Conservation (phyloP, 1,140 invertebrate species). For the Caenorhabditis tropicalis region DNA sequence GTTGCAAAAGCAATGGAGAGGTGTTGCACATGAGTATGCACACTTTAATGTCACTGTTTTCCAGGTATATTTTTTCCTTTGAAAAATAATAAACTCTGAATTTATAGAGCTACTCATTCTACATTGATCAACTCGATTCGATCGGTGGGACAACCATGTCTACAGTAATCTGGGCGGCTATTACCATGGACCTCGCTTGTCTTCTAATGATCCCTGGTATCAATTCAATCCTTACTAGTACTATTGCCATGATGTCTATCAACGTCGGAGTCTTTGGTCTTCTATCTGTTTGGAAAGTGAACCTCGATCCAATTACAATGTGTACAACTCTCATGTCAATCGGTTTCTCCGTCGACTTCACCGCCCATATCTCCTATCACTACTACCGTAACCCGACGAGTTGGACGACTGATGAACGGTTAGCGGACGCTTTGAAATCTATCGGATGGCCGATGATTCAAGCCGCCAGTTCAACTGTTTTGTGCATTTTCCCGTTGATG, state of each 20-base stretch:
- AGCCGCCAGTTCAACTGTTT: conserved; percentile 86
- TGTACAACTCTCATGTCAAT: conserved; percentile 58
- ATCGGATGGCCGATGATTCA: conserved; percentile 91
- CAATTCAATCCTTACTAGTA: conserved; percentile 50
- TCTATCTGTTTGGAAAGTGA: conserved; percentile 55
- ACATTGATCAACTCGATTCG: conserved; percentile 59
- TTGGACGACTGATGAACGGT: conserved; percentile 54
- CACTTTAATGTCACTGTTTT: conserved; percentile 58
- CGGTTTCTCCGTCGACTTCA: conserved; percentile 60
- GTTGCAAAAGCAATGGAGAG: conserved; percentile 58
- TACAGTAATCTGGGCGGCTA: conserved; percentile 55
- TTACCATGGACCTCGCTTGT: conserved; percentile 59
- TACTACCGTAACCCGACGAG: conserved; percentile 56
- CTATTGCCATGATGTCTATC: conserved; percentile 58
- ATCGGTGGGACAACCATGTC: conserved; percentile 56
- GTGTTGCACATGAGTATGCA: conserved; percentile 42
- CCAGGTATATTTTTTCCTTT: conserved; percentile 49
- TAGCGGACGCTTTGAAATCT: conserved; percentile 56
- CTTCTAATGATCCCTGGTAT: conserved; percentile 57
- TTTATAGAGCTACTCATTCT: conserved; percentile 58
- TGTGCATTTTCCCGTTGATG: conserved; percentile 84
- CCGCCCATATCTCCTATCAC: conserved; percentile 60
- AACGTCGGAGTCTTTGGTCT: conserved; percentile 60
- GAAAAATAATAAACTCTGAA: background rate
- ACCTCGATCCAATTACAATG: conserved; percentile 61